These are phyloP conservation scores for Hippocampus barbouri DNA, from an alignment of 2,113 vertebrate genomes.

Conservation along the genomic window DNA sequence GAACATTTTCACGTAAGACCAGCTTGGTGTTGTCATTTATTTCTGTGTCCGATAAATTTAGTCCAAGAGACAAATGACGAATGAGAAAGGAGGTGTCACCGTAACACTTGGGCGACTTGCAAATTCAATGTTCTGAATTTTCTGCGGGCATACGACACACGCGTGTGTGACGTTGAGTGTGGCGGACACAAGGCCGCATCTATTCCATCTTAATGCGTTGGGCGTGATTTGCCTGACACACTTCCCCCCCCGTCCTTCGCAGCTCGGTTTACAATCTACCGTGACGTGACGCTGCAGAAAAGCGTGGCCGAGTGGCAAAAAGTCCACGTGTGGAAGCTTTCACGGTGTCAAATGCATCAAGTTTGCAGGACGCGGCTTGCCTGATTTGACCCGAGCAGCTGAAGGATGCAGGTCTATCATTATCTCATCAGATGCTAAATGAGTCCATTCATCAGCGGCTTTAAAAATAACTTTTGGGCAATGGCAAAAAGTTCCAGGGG, in stretches of 20 bases:
- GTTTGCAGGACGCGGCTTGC: neutral
- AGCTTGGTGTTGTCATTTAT: too few species aligned
- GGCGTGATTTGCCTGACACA: slow-evolving; percentile 42
- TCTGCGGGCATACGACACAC: neutral
- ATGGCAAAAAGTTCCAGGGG: neutral
- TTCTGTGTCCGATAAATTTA: neutral
- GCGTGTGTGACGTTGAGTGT: slow-evolving; percentile 6
- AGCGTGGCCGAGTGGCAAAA: slow-evolving; percentile 12
- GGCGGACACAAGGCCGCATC: slow-evolving; percentile 19
- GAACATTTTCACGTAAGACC: too few species aligned
- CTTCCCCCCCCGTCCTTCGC: neutral
- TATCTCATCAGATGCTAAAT: slow-evolving; percentile 42
- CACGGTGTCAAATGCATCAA: neutral
- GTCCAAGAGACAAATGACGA: neutral
- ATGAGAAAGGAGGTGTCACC: neutral
- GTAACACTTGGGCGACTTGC: neutral
- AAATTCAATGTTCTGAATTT: neutral
- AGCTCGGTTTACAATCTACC: neutral
- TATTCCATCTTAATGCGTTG: slow-evolving; percentile 46
- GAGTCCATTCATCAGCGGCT: slow-evolving; percentile 11
- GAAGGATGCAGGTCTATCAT: slow-evolving; percentile 37
- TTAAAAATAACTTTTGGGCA: neutral
- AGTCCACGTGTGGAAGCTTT: slow-evolving; percentile 2
- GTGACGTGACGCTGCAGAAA: neutral
- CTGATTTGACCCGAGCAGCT: neutral